These are phyloP conservation scores for Drosophila sp. DNA, from an alignment of 1,140 invertebrate genomes.

Conservation along the genomic window DNA sequence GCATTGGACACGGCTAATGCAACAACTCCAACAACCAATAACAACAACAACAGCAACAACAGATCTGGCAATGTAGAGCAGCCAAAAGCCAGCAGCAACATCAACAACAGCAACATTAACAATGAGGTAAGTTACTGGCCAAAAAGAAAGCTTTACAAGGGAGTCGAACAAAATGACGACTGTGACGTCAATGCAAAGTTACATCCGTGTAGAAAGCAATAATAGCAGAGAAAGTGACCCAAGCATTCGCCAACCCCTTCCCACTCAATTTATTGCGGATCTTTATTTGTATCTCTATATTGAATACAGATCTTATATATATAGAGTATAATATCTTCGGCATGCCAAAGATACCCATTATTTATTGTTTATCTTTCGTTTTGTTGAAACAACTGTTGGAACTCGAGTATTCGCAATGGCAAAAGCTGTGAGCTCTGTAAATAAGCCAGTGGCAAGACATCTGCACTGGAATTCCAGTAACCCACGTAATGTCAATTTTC, in stretches of 20 bases:
- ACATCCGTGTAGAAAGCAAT: conserved; percentile 78
- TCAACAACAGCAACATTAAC: conserved; percentile 49
- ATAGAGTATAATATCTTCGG: no score
- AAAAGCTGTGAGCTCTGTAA: conserved; percentile 55
- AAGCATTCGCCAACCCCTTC: conserved; percentile 25
- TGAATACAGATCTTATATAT: no score
- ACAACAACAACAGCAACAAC: conserved; percentile 44
- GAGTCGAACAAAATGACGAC: conserved; percentile 39
- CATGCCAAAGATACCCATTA: neutral
- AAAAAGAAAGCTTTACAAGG: conserved; percentile 57
- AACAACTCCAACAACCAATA: conserved; percentile 32
- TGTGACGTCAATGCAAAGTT: conserved; percentile 70
- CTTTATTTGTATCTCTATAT: no score
- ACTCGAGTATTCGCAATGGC: conserved; percentile 15
- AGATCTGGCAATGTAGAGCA: conserved; percentile 49
- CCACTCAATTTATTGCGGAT: no score
- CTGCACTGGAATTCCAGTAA: conserved; percentile 67
- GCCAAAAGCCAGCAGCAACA: conserved; percentile 47
- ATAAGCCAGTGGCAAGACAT: conserved; percentile 36
- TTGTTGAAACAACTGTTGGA: conserved; percentile 76
- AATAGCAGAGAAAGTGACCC: conserved; percentile 70
- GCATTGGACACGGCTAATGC: conserved; percentile 72
- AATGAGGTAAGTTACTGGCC: conserved; percentile 71
- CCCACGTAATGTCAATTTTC: conserved; percentile 77
- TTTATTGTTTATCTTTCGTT: neutral